A percentile compares a stretch with the other conserved stretches of the same genome.
phyloP scores from a whole-genome alignment of 2,888 invertebrate species.

The Conchocele bisecta region DNA sequence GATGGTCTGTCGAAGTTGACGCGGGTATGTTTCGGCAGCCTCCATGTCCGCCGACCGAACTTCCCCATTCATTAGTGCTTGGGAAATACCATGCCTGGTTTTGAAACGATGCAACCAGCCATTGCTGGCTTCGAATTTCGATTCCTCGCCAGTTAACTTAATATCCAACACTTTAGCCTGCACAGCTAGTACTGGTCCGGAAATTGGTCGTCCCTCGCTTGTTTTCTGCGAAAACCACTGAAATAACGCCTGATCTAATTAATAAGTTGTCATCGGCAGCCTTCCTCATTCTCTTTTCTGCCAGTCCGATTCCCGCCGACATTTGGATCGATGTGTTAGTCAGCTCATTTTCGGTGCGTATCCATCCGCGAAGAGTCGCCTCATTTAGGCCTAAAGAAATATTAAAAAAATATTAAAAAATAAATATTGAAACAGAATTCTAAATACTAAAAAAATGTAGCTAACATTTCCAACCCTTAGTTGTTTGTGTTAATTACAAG shows the following conservation, averaged over 20 bases:
- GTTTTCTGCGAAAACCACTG: constrained; percentile 1
- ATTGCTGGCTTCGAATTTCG: background rate
- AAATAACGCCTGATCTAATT: background rate
- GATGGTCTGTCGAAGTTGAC: background rate
- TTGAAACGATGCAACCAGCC: constrained; percentile 3
- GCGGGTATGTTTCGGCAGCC: constrained; percentile 1
- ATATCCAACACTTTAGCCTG: background rate
- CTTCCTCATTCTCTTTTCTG: too few species aligned
- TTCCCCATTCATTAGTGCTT: background rate
- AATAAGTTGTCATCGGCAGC: too few species aligned
- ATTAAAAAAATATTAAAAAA: too few species aligned
- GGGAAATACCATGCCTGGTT: constrained; percentile 7
- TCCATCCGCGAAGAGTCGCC: too few species aligned
- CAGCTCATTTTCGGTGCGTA: too few species aligned
- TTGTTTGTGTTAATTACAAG: too few species aligned
- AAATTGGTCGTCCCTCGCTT: constrained; percentile 7
- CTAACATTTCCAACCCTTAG: too few species aligned
- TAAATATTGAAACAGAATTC: too few species aligned
- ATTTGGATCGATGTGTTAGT: too few species aligned
- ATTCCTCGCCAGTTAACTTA: background rate
- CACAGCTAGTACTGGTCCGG: constrained; percentile 1
- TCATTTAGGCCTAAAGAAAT: too few species aligned
- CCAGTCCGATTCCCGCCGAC: too few species aligned
- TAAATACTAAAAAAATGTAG: too few species aligned
- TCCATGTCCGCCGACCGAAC: constrained; percentile 4